Evolutionary conservation across 2,888 invertebrate genomes (phyloP).

Genomic region (Drosophila ustulata): DNA sequence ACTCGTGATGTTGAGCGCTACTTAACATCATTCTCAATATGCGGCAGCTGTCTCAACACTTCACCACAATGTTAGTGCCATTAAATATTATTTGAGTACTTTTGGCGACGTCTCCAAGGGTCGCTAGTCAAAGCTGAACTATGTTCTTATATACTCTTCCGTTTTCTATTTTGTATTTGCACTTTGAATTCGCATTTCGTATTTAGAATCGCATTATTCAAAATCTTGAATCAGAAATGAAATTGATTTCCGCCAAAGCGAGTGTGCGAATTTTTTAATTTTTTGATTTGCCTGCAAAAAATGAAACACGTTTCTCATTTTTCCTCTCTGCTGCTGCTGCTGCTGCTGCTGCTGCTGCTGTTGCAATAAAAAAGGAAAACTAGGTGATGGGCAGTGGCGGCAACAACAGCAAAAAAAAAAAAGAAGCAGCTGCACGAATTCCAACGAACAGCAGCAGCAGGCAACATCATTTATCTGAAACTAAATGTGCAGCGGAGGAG

Average conservation of each 20-base stretch:
- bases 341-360: no score
- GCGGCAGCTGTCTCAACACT: conserved; percentile 23
- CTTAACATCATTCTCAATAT: conserved; percentile 29
- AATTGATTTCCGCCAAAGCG: conserved; percentile 69
- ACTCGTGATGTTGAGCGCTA: conserved; percentile 15
- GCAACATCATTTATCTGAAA: conserved; percentile 58
- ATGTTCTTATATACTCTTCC: not conserved
- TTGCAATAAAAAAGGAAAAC: conserved; percentile 2
- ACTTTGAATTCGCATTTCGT: conserved; percentile 24
- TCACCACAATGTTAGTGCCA: conserved; percentile 26
- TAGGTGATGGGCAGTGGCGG: conserved; percentile 15
- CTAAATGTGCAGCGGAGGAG: conserved; percentile 36
- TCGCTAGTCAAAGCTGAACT: conserved; percentile 52
- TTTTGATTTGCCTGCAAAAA: conserved; percentile 48
- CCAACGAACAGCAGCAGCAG: conserved; percentile 33
- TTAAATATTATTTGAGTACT: conserved; percentile 72
- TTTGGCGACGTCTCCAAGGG: conserved; percentile 48
- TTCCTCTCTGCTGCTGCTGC: not conserved
- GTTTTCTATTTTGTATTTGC: conserved; percentile 9
- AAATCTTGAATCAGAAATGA: conserved; percentile 80
- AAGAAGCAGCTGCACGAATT: conserved; percentile 38
- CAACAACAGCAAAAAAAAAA: conserved; percentile 11
- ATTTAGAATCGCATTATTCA: conserved; percentile 74
- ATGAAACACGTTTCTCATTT: conserved; percentile 53
- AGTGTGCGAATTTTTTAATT: conserved; percentile 71